Percentiles rank a stretch among this genome's conserved stretches.
These are phyloP conservation scores for Octonoba sinensis DNA, from an alignment of 2,888 invertebrate species.

Conservation along the genomic window DNA sequence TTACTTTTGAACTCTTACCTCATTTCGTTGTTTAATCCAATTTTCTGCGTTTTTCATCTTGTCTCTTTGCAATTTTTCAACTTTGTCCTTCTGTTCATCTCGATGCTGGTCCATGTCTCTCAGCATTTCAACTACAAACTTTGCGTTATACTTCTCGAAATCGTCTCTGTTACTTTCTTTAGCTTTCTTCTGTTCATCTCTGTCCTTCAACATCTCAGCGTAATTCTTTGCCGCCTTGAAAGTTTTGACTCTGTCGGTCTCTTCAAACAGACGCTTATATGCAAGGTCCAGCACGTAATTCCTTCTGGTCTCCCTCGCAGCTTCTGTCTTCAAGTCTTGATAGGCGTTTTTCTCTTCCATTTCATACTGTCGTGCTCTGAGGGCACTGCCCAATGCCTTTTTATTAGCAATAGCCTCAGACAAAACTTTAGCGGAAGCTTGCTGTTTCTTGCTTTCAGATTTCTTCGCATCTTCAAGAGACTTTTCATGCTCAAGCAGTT, in stretches of 20 bases:
- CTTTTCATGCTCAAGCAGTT: not conserved
- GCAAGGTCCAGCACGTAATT: slow-evolving; percentile 41
- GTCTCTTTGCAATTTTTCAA: not conserved
- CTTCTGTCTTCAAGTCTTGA: slow-evolving; percentile 23
- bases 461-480: not conserved
- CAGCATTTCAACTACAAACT: slow-evolving; percentile 21
- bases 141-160: slow-evolving; percentile 1
- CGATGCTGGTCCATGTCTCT: slow-evolving; percentile 27
- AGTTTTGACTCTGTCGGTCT: slow-evolving; percentile 45
- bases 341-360: slow-evolving; percentile 1
- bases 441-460: slow-evolving; percentile 6
- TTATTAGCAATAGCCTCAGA: not conserved
- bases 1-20: not conserved
- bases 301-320: slow-evolving; percentile 15
- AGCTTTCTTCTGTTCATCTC: slow-evolving; percentile 24
- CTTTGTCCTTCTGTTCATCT: slow-evolving; percentile 14
- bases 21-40: slow-evolving; percentile 24
- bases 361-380: slow-evolving; percentile 21
- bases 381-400: slow-evolving; percentile 24
- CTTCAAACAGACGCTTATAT: slow-evolving; percentile 39
- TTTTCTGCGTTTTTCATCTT: slow-evolving; percentile 38
- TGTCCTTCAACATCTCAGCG: slow-evolving; percentile 7
- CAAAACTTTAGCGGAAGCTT: slow-evolving; percentile 15
- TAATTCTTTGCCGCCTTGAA: slow-evolving; percentile 36
- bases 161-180: slow-evolving; percentile 4